A percentile compares a stretch with the other conserved stretches of the same genome.
Conservation (phyloP, 64 coral and sea anemone genomes). For the Platygyra sinensis region DNA sequence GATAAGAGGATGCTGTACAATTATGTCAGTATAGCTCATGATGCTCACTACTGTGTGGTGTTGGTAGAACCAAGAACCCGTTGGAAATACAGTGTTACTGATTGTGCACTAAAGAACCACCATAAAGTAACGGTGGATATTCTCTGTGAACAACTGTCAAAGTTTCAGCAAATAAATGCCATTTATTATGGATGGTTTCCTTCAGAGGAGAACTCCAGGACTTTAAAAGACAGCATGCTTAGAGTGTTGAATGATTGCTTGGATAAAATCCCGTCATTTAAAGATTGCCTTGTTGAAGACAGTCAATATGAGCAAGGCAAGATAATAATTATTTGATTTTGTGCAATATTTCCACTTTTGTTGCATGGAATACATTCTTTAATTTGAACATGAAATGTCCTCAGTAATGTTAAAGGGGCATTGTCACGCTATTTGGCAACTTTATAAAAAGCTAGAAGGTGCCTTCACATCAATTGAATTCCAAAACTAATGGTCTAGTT, state of each 20-base stretch:
- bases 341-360: too few relatives aligned
- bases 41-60: constrained; percentile 21
- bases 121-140: constrained; percentile 19
- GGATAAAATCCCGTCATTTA: constrained; percentile 13
- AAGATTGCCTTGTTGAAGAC: background rate
- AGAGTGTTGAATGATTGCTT: constrained; percentile 7
- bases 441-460: too few relatives aligned
- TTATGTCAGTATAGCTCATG: constrained; percentile 21
- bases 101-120: background rate
- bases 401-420: too few relatives aligned
- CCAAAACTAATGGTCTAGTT: too few relatives aligned
- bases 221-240: background rate
- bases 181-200: constrained; percentile 58
- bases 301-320: background rate
- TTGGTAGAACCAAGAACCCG: constrained; percentile 52
- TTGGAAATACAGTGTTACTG: constrained; percentile 38
- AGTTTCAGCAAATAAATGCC: constrained; percentile 31
- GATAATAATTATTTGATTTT: background rate
- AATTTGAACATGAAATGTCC: too few relatives aligned
- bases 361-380: too few relatives aligned
- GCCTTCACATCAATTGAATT: too few relatives aligned
- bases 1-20: background rate
- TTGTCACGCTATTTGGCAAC: too few relatives aligned
- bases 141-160: background rate
- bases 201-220: background rate